Conservation (phyloP, 2,888 invertebrate genomes). For the Aradus depressus region DNA sequence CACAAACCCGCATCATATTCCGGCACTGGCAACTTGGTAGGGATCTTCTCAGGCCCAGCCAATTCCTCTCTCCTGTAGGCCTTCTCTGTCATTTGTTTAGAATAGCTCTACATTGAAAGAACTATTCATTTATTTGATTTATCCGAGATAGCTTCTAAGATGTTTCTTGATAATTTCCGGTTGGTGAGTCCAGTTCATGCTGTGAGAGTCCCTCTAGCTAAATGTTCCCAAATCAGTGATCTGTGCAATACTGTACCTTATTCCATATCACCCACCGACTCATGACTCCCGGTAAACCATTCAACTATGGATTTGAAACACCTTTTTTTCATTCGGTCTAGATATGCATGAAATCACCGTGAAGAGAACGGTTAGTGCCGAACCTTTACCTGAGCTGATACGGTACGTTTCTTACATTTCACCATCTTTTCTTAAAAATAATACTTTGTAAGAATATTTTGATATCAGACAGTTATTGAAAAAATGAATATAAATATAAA, state of each 20-base stretch:
- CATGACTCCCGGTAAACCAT: slow-evolving; percentile 24
- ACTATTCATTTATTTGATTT: no score
- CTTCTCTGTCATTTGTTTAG: no score
- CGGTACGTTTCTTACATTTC: slow-evolving; percentile 8
- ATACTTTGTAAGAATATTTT: no score
- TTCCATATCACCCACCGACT: slow-evolving; percentile 18
- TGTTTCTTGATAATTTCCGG: no score
- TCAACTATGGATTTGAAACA: slow-evolving; percentile 19
- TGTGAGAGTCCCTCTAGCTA: slow-evolving; percentile 23
- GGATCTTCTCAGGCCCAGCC: no score
- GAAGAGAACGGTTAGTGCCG: slow-evolving; percentile 14
- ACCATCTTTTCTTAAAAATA: background rate
- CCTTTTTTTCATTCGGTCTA: slow-evolving; percentile 16
- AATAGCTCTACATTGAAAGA: no score
- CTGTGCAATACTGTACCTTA: slow-evolving; percentile 23
- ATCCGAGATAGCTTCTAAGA: no score
- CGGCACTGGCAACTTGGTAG: no score
- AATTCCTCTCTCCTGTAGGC: no score
- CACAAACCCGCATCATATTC: no score
- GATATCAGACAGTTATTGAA: no score
- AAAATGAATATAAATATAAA: slow-evolving; percentile 1
- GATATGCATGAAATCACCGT: slow-evolving; percentile 24
- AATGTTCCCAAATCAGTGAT: slow-evolving; percentile 27
- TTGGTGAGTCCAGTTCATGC: no score
- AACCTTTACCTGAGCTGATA: slow-evolving; percentile 9